Evolutionary conservation across 2,888 invertebrate genomes (phyloP).

Genomic region (Cordilura impudica): DNA sequence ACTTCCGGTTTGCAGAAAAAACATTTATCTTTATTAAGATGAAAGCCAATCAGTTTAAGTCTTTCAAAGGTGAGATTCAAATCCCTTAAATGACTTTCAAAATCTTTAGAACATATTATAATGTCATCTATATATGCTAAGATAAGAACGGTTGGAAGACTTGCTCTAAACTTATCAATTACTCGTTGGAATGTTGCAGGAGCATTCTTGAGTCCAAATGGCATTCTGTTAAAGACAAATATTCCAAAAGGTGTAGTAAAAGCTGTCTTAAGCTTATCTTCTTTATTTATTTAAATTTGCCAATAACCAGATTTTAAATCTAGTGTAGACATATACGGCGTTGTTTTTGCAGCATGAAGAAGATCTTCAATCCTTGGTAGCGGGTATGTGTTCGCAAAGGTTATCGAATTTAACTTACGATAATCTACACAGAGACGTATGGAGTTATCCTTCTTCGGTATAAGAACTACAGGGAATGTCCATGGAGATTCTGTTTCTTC

Average conservation of each 20-base stretch:
- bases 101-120: no score
- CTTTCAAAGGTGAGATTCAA: conserved; percentile 56
- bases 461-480: conserved; percentile 61
- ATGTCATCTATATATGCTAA: no score
- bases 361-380: no score
- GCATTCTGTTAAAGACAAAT: no score
- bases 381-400: conserved; percentile 71
- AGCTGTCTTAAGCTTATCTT: conserved; percentile 69
- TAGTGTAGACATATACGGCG: conserved; percentile 69
- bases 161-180: no score
- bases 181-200: no score
- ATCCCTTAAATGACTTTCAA: no score
- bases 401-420: conserved; percentile 67
- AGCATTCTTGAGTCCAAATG: no score
- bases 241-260: conserved; percentile 71
- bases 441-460: conserved; percentile 70
- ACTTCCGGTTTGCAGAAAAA: conserved; percentile 59
- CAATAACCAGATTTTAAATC: conserved; percentile 73
- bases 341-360: conserved; percentile 62
- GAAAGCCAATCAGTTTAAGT: conserved; percentile 61
- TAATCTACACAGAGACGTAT: conserved; percentile 70
- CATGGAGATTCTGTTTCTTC: conserved; percentile 59
- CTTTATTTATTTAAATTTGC: conserved; percentile 68
- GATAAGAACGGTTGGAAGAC: no score
- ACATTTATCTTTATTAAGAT: conserved; percentile 67